These are phyloP conservation scores for Chlorodrepanis virens DNA, from an alignment of 2,113 vertebrate species.

Conservation along the genomic window DNA sequence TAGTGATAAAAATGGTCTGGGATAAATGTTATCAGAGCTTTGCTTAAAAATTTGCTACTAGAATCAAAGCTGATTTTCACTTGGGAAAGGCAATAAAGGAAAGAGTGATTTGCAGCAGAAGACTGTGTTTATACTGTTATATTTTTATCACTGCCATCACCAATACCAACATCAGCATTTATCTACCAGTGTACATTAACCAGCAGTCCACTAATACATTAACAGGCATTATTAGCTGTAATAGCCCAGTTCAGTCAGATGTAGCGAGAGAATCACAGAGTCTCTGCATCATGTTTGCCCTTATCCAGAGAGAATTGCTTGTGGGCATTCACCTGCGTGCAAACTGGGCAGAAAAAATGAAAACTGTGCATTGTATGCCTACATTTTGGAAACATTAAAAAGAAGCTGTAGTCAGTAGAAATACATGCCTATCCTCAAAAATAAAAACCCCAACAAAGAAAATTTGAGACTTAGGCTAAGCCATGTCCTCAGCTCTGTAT, in stretches of 20 bases:
- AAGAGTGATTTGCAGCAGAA: neutral
- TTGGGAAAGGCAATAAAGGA: neutral
- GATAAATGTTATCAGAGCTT: neutral
- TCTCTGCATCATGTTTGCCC: neutral
- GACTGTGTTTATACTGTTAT: neutral
- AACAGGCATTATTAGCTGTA: neutral
- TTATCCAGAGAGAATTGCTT: neutral
- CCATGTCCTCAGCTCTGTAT: conserved; percentile 8
- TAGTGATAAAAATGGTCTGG: neutral
- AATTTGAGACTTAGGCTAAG: neutral
- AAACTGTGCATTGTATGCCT: neutral
- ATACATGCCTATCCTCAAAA: neutral
- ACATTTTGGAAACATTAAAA: conserved; percentile 26
- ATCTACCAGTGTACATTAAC: neutral
- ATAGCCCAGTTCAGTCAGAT: neutral
- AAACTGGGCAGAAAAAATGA: neutral
- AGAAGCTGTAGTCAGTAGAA: neutral
- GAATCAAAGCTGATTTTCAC: neutral
- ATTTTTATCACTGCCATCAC: conserved; percentile 4
- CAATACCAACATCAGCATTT: neutral
- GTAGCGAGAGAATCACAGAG: neutral
- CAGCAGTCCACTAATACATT: neutral
- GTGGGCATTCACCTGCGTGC: conserved; percentile 44
- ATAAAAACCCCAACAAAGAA: neutral
- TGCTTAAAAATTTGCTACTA: neutral